These are phyloP conservation scores for Echinops telfairi DNA, from an alignment of 2,113 vertebrate species.

Conservation along the genomic window DNA sequence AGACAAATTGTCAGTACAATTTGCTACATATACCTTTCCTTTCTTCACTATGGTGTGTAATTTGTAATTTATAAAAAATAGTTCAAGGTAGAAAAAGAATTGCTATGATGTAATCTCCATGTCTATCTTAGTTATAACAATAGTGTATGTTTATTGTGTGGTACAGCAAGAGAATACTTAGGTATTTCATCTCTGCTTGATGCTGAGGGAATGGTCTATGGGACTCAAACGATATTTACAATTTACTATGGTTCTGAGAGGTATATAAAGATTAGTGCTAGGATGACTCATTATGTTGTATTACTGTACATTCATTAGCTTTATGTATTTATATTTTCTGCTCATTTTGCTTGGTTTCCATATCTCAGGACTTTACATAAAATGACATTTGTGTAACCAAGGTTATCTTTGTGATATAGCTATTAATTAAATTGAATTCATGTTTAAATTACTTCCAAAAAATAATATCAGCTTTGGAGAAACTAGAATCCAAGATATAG, in stretches of 20 bases:
- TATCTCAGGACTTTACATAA: not conserved
- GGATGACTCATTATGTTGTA: slow-evolving; percentile 60
- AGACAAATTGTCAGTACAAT: slow-evolving; percentile 6
- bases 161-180: slow-evolving; percentile 48
- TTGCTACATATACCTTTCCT: slow-evolving; percentile 8
- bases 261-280: slow-evolving; percentile 65
- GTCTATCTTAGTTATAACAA: slow-evolving; percentile 61
- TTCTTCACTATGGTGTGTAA: slow-evolving; percentile 22
- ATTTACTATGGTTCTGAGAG: slow-evolving; percentile 55
- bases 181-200: slow-evolving; percentile 73
- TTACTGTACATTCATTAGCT: slow-evolving; percentile 42
- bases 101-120: slow-evolving; percentile 17
- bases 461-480: not conserved
- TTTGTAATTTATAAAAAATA: slow-evolving; percentile 66
- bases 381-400: not conserved
- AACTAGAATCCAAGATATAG: not conserved
- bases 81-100: slow-evolving; percentile 53
- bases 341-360: not conserved
- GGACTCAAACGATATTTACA: slow-evolving; percentile 57
- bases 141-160: slow-evolving; percentile 60
- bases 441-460: slow-evolving; percentile 11
- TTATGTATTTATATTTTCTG: slow-evolving; percentile 51
- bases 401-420: slow-evolving; percentile 16
- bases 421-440: not conserved
- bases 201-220: slow-evolving; percentile 51